Evolutionary conservation across 2,113 vertebrate genomes (phyloP).

Genomic region (Panurus biarmicus): DNA sequence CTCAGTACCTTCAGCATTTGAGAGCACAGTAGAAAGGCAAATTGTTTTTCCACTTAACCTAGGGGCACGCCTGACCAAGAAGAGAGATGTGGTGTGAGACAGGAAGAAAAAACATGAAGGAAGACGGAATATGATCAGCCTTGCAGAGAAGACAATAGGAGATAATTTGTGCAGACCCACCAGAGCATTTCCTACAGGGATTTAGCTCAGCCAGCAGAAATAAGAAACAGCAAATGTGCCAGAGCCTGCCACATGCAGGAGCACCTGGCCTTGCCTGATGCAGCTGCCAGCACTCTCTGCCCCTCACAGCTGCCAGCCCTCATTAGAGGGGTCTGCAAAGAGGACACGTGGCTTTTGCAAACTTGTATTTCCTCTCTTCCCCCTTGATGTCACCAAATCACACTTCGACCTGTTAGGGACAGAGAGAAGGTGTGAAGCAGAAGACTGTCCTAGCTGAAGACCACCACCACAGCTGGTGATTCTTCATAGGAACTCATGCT

Average conservation of each 20-base stretch:
- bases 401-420: not conserved
- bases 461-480: not conserved
- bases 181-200: not conserved
- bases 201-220: not conserved
- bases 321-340: not conserved
- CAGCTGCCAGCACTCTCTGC: conserved; percentile 6
- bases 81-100: not conserved
- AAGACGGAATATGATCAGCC: not conserved
- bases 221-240: conserved; percentile 6
- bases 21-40: not conserved
- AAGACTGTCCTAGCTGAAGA: not conserved
- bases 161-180: conserved; percentile 10
- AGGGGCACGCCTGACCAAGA: not conserved
- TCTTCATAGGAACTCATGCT: not conserved
- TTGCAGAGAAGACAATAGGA: conserved; percentile 2
- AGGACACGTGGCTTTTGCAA: not conserved
- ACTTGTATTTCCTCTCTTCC: not conserved
- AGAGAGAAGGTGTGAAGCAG: not conserved
- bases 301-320: not conserved
- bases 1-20: not conserved
- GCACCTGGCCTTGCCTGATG: not conserved
- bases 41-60: not conserved
- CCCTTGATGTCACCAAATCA: not conserved
- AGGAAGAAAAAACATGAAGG: conserved; percentile 11
- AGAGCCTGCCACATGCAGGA: not conserved